Evolutionary conservation across 2,113 vertebrate genomes (phyloP).

Genomic region (Mungos mungo): DNA sequence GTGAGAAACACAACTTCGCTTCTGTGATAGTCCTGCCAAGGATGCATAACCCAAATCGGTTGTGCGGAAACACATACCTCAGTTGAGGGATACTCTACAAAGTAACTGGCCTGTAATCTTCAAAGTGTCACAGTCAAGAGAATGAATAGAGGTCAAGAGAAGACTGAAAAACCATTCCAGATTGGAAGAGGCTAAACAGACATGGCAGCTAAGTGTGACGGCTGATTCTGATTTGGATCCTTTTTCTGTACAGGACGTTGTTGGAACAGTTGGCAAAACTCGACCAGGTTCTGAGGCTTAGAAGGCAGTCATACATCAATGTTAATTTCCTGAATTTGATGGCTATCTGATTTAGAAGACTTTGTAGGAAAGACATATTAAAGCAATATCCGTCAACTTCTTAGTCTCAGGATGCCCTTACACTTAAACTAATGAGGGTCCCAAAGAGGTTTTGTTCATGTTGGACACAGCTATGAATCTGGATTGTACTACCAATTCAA

Average conservation of each 20-base stretch:
- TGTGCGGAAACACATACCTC: background rate
- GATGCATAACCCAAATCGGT: background rate
- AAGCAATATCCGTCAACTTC: background rate
- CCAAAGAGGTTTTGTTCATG: background rate
- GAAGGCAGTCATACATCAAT: background rate
- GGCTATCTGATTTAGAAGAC: background rate
- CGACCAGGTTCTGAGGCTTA: background rate
- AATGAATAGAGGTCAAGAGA: background rate
- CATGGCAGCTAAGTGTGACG: background rate
- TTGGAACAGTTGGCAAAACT: background rate
- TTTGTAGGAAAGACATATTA: background rate
- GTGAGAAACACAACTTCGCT: background rate
- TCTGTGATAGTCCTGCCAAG: background rate
- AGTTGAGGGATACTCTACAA: background rate
- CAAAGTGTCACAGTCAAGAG: background rate
- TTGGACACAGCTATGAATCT: background rate
- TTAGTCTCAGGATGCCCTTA: background rate
- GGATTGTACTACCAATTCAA: background rate
- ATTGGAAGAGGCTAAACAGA: background rate
- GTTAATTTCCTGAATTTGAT: background rate
- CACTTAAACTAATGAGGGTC: background rate
- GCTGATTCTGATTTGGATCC: background rate
- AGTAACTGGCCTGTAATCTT: background rate
- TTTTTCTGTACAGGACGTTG: background rate
- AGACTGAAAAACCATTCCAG: background rate